phyloP scores from a whole-genome alignment of 2,888 invertebrate species.

The Kuschelorhynchus macadamiae region DNA sequence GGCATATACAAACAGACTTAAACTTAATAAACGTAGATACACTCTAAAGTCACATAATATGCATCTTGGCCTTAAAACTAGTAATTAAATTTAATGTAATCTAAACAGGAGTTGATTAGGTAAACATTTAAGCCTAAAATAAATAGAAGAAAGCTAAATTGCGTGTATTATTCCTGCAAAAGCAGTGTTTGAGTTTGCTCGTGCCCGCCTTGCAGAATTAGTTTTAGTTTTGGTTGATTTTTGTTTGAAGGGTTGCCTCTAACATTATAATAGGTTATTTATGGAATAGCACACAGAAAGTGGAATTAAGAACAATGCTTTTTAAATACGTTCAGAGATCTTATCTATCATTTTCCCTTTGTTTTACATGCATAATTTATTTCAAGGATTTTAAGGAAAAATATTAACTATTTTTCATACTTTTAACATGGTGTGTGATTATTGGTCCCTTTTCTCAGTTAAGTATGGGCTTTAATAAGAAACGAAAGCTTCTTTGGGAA shows the following conservation, averaged over 20 bases:
- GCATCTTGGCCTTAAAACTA: slow-evolving; percentile 58
- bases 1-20: slow-evolving; percentile 56
- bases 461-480: too few relatives aligned
- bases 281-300: too few relatives aligned
- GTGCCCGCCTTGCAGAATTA: slow-evolving; percentile 27
- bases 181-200: slow-evolving; percentile 36
- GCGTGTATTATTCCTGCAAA: slow-evolving; percentile 49
- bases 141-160: slow-evolving; percentile 52
- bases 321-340: too few relatives aligned
- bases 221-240: slow-evolving; percentile 28
- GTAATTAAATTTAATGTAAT: slow-evolving; percentile 61
- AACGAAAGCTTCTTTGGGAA: too few relatives aligned
- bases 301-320: too few relatives aligned
- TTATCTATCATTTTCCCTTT: too few relatives aligned
- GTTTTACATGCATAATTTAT: background rate
- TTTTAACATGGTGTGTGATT: too few relatives aligned
- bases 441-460: too few relatives aligned
- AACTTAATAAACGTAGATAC: slow-evolving; percentile 55
- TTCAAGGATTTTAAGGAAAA: too few relatives aligned
- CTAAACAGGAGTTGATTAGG: slow-evolving; percentile 60
- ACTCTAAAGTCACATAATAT: slow-evolving; percentile 54
- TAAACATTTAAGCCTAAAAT: slow-evolving; percentile 56
- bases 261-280: slow-evolving; percentile 10
- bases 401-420: too few relatives aligned
- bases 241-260: slow-evolving; percentile 22